Evolutionary conservation across 2,113 vertebrate species (phyloP), one percentile per base, ranked within the genome.

Genomic region (Myrmophylax atrothorax): DNA sequence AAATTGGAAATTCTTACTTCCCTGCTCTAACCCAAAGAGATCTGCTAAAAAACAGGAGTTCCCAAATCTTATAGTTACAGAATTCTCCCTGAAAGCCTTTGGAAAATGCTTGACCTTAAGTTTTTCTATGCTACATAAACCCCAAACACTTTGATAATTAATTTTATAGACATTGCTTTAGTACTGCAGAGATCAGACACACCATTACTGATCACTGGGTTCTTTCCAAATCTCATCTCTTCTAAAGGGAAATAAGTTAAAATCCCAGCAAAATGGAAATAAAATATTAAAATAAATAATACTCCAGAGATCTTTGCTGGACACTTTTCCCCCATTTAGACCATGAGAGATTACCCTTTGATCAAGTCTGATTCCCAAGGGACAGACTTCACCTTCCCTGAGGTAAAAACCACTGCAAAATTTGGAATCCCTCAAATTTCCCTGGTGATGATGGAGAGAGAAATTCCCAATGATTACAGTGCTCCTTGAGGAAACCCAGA

Each of bases 361-460:
- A 76, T 66, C 12, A 58, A 66, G 24, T n/a, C 50, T 67, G 63
- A 77, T 91, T 91, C 85, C 78, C 42, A 70, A 83, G 47, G n/a
- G 53, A 74, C 26, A 73, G 26, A 29, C 18, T 81, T 53, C 66
- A 47, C 28, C 33, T 87, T 68, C 29, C 49, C 38, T 1, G 6
- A 85, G 74, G 62, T 52, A 91, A 87, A 82, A 95, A 87, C 68
- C 84, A 83, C n/a, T 8, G n/a, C n/a, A 84, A 46, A 90, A 25
- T 55, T 85, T 29, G 63, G 14, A 83, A 56, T 52, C 52, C 40
- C 12, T 60, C 44, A 0, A 11, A 84, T 58, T 80, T 84, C 29
- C 50, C 29, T 69, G 28, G 25, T 52, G 53, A 72, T 70, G 16
- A 58, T 53, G 37, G 49, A 63, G 15, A 77, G 84, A 87, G 59